Base-by-base conservation (phyloP, 2,797 vertebrate species). In the Adelosebastes latens region DNA sequence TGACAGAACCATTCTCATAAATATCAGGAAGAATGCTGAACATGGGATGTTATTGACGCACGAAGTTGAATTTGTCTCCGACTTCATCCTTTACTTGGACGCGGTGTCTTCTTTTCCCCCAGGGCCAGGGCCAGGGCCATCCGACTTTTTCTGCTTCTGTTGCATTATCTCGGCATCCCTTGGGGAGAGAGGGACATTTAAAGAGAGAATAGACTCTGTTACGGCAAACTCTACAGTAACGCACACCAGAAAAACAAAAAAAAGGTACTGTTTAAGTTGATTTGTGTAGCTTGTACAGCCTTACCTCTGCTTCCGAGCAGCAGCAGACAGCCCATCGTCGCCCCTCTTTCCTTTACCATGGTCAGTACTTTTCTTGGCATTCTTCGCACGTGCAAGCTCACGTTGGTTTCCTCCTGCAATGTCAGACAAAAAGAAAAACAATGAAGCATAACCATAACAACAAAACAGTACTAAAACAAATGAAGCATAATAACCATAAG, bases 111-210 rank as follows among this genome's bases (percentile, higher is more conserved):
- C 94, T 88, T 90, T 88, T n/a, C 20, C 18, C 14, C 27, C 39
- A 42, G 39, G 39, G 39, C 39, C 16, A 16, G 39, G 39, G 39
- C 39, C 39, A 42, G 39, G 39, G 39, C 93, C 96, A 11, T 90
- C 89, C 92, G 97, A 94, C 83, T 97, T 96, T 93, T 98, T 97
- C 94, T 98, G 97, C 95, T 98, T 98, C 91, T 98, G 96, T 90
- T 98, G 96, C 97, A 98, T 98, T 94, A 98, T 98, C 94, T 97
- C 97, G n/a, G 97, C 97, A 94, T 98, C 97, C 95, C 97, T 98
- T 81, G 3, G 20, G 20, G 12, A 70, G 59, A 87, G 86, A 22
- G 84, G 42, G 1, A 77, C 18, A 69, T 60, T 61, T 42, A 11
- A 69, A 61, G 20, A 79, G 8, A 76, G 16, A 75, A 52, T 1